These are phyloP conservation scores for Pterocles gutturalis DNA, from an alignment of 2,113 vertebrate genomes.

Conservation along the genomic window DNA sequence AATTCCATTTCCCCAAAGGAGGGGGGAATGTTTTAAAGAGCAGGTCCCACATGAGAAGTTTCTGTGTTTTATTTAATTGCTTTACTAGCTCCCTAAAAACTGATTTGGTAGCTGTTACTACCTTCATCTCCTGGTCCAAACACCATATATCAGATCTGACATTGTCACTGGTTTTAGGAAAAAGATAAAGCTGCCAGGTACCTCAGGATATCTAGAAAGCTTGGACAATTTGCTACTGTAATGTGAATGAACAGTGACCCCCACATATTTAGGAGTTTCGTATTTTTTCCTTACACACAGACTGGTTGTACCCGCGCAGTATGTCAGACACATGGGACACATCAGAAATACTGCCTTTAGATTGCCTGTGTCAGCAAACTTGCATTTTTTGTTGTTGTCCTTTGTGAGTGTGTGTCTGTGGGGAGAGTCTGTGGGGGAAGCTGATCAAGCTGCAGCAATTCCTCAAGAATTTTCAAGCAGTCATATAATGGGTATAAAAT, in stretches of 20 bases:
- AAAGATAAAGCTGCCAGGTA: not conserved
- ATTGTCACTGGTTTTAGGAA: not conserved
- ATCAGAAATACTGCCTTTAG: not conserved
- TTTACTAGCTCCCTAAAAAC: not conserved
- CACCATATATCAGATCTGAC: not conserved
- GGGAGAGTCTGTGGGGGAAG: not conserved
- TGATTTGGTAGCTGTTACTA: not conserved
- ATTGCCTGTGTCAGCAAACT: not conserved
- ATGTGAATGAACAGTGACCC: not conserved
- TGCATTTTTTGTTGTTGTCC: conserved; percentile 28
- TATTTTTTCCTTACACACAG: not conserved
- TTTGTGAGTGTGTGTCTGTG: not conserved
- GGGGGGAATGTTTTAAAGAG: conserved; percentile 44
- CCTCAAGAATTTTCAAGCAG: not conserved
- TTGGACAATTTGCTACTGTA: not conserved
- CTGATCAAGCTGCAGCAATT: not conserved
- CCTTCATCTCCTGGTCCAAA: not conserved
- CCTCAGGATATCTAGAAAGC: not conserved
- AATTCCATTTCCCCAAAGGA: not conserved
- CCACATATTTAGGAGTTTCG: not conserved
- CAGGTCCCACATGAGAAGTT: conserved; percentile 67
- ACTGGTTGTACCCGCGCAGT: not conserved
- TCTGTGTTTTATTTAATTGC: not conserved
- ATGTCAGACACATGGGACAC: not conserved
- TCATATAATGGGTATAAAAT: not conserved